Base-by-base conservation (phyloP, 2,888 invertebrate species). In the Tricholauxania praeusta region DNA sequence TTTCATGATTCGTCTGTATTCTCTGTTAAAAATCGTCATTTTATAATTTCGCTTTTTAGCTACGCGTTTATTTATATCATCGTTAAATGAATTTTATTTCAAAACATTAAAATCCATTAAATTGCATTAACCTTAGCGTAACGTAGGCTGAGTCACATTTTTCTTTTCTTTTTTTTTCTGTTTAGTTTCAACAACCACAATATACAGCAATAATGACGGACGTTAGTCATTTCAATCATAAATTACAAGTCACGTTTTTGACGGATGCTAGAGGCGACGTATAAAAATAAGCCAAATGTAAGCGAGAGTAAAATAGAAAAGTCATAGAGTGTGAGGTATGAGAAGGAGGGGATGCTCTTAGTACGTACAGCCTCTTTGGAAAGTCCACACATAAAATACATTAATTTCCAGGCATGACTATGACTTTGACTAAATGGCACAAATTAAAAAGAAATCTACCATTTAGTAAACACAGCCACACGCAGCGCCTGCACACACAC, bases 401-500 rank as follows among this genome's bases (percentile, higher is more conserved):
- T 82, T 82, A 82, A 82, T 82, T 80, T 81, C 79, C 74, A 77
- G 79, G 80, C 81, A 81, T 83, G 84, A 83, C 82, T 80, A 79
- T 82, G 82, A 82, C 83, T 82, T 83, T 83, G 84, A 82, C 83
- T 83, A 82, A 82, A 83, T 81, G 82, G 79, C 78, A 79, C 83
- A 83, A 83, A 82, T 82, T 82, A 83, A 83, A 82, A 83, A 83
- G 81, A 83, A 83, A 83, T 82, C 83, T 83, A 82, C 80, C 82
- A 83, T 82, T 81, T 80, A 81, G 81, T 79, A 78, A 78, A 78
- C 78, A 74, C 72, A 59, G 74, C 55, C 67, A 57, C 22, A 47
- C 71, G 59, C 32, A 51, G 28, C 28, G 10, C 10, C 0, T 2
- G 10, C 47, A 51, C 51, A 47, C 59, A 14, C 62, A 17, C 69